Evolutionary conservation across 2,797 vertebrate species (phyloP).

Genomic region (Enteromius afrohamiltoni): DNA sequence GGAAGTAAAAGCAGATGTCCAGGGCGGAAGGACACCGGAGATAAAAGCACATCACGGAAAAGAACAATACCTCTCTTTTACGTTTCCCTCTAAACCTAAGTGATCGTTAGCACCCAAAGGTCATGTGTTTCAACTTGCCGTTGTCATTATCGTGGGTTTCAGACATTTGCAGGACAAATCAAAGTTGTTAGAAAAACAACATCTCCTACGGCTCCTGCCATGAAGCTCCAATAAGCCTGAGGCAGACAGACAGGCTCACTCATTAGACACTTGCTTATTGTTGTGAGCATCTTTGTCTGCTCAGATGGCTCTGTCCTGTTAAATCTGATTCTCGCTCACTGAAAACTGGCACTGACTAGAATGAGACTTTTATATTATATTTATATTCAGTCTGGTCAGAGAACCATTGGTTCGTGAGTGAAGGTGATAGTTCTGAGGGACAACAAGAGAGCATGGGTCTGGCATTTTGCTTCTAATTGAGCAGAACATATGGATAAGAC

Average conservation of each 20-base stretch:
- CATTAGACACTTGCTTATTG: constrained; percentile 65
- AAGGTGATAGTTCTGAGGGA: constrained; percentile 21
- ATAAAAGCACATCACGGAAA: constrained; percentile 45
- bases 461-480: background rate
- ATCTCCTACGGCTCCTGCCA: constrained; percentile 47
- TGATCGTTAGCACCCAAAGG: constrained; percentile 64
- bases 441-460: constrained; percentile 5
- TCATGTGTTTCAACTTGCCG: constrained; percentile 50
- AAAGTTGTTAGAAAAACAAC: constrained; percentile 54
- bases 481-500: background rate
- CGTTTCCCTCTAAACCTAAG: constrained; percentile 35
- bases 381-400: background rate
- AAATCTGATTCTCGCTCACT: constrained; percentile 61
- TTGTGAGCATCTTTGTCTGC: constrained; percentile 59
- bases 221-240: constrained; percentile 42
- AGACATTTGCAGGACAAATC: constrained; percentile 50
- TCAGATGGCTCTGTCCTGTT: constrained; percentile 42
- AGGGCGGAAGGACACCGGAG: constrained; percentile 11
- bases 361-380: background rate
- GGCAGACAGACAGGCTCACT: constrained; percentile 55
- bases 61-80: constrained; percentile 50
- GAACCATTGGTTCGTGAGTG: constrained; percentile 8
- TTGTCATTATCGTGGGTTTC: constrained; percentile 50
- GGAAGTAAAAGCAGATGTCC: constrained; percentile 53
- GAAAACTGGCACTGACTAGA: constrained; percentile 50